A percentile compares a stretch with the other conserved stretches of the same genome.
Evolutionary conservation across 2,797 vertebrate genomes (phyloP).

Genomic region (Smutsia gigantea): DNA sequence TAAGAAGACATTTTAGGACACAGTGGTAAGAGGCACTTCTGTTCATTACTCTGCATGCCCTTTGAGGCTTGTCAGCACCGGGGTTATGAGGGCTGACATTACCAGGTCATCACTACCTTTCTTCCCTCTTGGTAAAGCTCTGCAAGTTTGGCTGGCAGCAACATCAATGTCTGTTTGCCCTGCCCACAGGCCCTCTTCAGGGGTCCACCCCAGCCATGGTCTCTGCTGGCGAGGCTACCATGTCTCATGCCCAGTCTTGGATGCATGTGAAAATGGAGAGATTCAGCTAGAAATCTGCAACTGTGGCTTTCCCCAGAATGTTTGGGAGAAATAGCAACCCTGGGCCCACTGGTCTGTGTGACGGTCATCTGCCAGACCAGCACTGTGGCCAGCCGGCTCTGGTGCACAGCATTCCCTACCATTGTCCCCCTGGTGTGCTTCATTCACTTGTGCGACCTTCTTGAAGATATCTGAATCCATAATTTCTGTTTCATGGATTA

Average conservation of each 20-base stretch:
- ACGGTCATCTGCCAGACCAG: not conserved
- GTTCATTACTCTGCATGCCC: not conserved
- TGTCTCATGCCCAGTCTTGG: not conserved
- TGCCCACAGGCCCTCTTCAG: not conserved
- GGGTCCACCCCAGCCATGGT: not conserved
- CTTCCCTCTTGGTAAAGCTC: not conserved
- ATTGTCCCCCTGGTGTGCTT: not conserved
- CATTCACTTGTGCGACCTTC: not conserved
- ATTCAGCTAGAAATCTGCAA: not conserved
- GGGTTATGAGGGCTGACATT: not conserved
- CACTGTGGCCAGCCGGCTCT: not conserved
- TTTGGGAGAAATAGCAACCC: not conserved
- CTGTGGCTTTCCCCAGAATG: not conserved
- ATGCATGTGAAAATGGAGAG: not conserved
- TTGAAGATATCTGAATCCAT: not conserved
- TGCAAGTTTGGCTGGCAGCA: not conserved
- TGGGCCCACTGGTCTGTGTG: not conserved
- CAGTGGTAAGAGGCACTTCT: not conserved
- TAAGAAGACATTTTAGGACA: constrained; percentile 73
- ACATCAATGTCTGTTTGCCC: not conserved
- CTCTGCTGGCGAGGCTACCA: not conserved
- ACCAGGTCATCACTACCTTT: not conserved
- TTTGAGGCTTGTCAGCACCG: not conserved
- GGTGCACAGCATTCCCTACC: not conserved
- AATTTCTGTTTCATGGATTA: constrained; percentile 12